Percentiles rank a stretch among this genome's conserved stretches.
Conservation (phyloP, 1,140 invertebrate species). For the Penaeus vannamei region DNA sequence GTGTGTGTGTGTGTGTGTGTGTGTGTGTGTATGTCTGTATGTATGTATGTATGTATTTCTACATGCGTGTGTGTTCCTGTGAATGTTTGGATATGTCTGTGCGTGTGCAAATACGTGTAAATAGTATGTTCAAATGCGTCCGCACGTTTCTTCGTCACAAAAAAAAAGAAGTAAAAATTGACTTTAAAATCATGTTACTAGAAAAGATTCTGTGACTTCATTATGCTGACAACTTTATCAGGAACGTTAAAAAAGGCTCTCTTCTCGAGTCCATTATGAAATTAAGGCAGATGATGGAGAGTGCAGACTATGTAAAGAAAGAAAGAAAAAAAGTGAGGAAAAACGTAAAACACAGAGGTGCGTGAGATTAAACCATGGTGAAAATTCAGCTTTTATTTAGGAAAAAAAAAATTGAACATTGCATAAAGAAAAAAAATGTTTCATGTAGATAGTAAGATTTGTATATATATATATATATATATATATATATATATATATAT, state of each 20-base stretch:
- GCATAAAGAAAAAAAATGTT: neutral
- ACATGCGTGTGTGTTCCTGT: neutral
- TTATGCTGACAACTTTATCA: no score
- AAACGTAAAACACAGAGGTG: no score
- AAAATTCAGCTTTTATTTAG: no score
- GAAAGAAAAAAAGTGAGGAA: no score
- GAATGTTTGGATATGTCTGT: neutral
- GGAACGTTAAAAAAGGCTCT: no score
- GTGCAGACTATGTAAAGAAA: no score
- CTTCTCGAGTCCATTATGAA: no score
- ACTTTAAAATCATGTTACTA: neutral
- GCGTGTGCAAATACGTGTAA: neutral
- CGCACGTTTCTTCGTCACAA: neutral
- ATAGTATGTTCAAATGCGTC: neutral
- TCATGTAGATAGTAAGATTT: neutral
- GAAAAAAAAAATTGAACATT: neutral
- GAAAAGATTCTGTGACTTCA: no score
- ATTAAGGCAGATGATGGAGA: no score
- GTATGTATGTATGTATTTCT: neutral
- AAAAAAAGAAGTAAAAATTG: neutral
- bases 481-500: neutral
- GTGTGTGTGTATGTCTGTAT: conserved; percentile 6
- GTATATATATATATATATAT: conserved; percentile 9
- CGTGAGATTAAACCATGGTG: no score
- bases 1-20: conserved; percentile 11